Percentiles rank a stretch among this genome's conserved stretches.
Evolutionary conservation across 1,140 invertebrate species (phyloP).

Genomic region (Reticulitermes speratus): DNA sequence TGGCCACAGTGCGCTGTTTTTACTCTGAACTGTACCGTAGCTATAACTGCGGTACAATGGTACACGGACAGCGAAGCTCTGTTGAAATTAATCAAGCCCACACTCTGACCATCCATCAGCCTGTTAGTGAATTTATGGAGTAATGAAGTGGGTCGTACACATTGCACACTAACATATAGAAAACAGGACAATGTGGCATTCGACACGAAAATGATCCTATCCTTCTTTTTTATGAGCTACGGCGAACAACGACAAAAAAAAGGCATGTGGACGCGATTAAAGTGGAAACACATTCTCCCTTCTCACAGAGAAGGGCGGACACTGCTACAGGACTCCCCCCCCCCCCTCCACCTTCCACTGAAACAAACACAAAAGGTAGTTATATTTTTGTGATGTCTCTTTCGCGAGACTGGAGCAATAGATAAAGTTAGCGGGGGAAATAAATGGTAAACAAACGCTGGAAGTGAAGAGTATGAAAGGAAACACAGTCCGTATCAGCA

Average conservation of each 20-base stretch:
- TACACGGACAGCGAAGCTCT: background rate
- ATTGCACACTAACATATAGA: background rate
- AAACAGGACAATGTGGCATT: constrained; percentile 4
- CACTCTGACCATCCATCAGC: background rate
- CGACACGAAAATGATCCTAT: constrained; percentile 11
- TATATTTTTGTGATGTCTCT: background rate
- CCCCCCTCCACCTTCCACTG: background rate
- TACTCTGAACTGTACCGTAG: background rate
- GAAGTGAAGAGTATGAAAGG: background rate
- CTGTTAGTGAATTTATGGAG: background rate
- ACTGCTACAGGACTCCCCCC: background rate
- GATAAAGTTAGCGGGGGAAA: background rate
- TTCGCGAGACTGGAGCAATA: background rate
- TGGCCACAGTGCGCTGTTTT: background rate
- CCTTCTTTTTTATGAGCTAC: background rate
- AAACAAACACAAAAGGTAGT: background rate
- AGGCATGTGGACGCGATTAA: background rate
- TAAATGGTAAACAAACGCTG: background rate
- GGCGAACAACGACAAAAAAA: background rate
- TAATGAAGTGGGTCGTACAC: background rate
- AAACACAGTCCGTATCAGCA: background rate
- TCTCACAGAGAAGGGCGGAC: background rate
- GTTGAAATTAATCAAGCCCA: constrained; percentile 8
- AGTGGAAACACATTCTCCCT: background rate
- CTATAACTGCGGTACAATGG: background rate